Conservation (phyloP, 2,888 invertebrate species). For the Drosophila nigricruria region DNA sequence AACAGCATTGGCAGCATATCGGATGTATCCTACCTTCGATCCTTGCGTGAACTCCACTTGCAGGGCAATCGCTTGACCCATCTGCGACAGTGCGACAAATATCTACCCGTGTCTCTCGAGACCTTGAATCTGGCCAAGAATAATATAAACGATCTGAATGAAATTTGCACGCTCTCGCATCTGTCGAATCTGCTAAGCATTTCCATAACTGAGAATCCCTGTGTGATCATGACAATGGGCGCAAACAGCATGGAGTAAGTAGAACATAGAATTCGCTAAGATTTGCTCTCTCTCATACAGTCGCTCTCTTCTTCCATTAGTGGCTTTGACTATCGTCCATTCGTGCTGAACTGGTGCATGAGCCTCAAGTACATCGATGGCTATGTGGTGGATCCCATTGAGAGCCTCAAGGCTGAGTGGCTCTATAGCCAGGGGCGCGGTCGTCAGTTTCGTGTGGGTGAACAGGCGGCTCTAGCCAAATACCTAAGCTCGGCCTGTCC, state of each 20-base stretch:
- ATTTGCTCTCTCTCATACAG: too few relatives aligned
- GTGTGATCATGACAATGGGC: conserved; percentile 91
- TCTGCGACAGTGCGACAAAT: conserved; percentile 92
- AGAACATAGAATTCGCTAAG: background rate
- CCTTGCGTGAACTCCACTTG: conserved; percentile 93
- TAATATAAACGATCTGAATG: conserved; percentile 93
- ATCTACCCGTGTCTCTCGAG: conserved; percentile 91
- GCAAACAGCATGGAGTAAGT: conserved; percentile 87
- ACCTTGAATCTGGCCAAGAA: conserved; percentile 93
- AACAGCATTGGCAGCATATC: conserved; percentile 94
- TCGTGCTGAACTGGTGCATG: conserved; percentile 97
- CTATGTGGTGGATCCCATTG: conserved; percentile 94
- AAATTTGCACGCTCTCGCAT: conserved; percentile 92
- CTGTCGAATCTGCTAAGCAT: conserved; percentile 92
- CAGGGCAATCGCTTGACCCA: conserved; percentile 94
- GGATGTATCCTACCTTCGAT: conserved; percentile 93
- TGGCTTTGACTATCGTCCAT: conserved; percentile 96
- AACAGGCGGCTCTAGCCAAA: conserved; percentile 92
- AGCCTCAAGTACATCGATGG: conserved; percentile 95
- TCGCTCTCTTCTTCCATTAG: conserved; percentile 85
- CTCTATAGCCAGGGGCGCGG: conserved; percentile 97
- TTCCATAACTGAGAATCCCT: conserved; percentile 94
- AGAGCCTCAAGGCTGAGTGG: conserved; percentile 98
- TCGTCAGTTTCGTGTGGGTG: conserved; percentile 93
- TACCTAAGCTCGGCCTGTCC: conserved; percentile 95